Conservation (phyloP, 2,797 vertebrate genomes). For the Capromys pilorides region DNA sequence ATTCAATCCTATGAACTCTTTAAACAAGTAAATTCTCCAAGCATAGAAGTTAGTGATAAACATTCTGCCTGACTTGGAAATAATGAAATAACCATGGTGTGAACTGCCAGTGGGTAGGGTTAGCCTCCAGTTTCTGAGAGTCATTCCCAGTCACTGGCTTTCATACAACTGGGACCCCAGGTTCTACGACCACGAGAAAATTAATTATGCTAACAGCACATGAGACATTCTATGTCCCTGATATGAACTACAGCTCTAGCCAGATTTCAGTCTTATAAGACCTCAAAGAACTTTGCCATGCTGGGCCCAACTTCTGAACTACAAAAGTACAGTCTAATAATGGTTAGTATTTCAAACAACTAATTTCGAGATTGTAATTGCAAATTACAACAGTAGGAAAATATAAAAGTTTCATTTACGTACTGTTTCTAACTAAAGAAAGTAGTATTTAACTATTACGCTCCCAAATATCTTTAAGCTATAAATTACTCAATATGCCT, state of each 20-base stretch:
- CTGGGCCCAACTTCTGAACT: background rate
- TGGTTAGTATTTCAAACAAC: background rate
- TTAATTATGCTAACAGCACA: background rate
- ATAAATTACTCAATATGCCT: background rate
- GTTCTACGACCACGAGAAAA: background rate
- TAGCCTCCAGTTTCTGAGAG: background rate
- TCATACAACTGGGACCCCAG: background rate
- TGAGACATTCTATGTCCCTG: background rate
- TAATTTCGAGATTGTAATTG: background rate
- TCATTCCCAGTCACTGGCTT: background rate
- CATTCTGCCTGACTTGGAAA: background rate
- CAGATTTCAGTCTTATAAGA: background rate
- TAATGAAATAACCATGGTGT: background rate
- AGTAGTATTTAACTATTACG: background rate
- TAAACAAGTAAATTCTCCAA: background rate
- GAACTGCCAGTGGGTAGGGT: accelerated
- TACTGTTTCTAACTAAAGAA: background rate
- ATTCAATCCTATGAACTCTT: too few relatives aligned
- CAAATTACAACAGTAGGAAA: background rate
- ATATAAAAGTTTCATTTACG: background rate
- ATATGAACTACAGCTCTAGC: background rate
- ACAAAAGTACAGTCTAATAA: background rate
- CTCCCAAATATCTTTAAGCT: background rate
- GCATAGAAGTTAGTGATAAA: background rate
- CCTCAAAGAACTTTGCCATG: background rate